Percentiles rank a stretch among this genome's conserved stretches.
These are phyloP conservation scores for Pangasius krempfi DNA, from an alignment of 2,797 vertebrate genomes.

Conservation along the genomic window DNA sequence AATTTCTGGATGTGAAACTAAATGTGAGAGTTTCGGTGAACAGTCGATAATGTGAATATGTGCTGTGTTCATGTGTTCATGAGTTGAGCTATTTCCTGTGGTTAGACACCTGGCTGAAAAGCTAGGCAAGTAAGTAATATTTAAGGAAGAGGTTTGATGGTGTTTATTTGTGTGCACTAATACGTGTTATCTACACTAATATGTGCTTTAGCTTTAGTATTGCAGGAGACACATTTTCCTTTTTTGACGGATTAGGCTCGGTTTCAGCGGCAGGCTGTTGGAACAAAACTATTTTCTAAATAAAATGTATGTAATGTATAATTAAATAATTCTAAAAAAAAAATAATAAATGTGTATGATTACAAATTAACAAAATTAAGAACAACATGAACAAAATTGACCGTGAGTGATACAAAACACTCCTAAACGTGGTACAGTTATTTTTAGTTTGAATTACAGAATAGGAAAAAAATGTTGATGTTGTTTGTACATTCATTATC, in stretches of 20 bases:
- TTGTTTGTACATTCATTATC: too few relatives aligned
- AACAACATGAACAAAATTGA: not conserved
- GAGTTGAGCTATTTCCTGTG: not conserved
- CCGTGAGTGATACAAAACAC: not conserved
- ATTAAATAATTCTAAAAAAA: not conserved
- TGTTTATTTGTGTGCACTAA: not conserved
- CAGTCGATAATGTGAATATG: not conserved
- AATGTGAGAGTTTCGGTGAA: slow-evolving; percentile 13
- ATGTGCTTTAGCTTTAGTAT: not conserved
- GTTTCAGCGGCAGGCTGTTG: not conserved
- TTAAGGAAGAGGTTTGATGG: not conserved
- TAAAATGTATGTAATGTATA: not conserved
- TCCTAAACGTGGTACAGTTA: not conserved
- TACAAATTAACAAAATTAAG: not conserved
- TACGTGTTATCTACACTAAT: not conserved
- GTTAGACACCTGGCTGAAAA: not conserved
- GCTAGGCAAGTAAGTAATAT: not conserved
- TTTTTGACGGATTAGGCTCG: not conserved
- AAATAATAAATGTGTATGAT: not conserved
- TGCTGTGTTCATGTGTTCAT: not conserved
- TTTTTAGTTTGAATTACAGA: not conserved
- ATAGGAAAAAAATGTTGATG: not conserved
- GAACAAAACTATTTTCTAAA: not conserved
- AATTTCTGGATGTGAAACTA: slow-evolving; percentile 5
- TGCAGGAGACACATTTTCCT: not conserved